These are phyloP conservation scores for Anguilla japonica DNA, from an alignment of 2,113 vertebrate species.

Conservation along the genomic window DNA sequence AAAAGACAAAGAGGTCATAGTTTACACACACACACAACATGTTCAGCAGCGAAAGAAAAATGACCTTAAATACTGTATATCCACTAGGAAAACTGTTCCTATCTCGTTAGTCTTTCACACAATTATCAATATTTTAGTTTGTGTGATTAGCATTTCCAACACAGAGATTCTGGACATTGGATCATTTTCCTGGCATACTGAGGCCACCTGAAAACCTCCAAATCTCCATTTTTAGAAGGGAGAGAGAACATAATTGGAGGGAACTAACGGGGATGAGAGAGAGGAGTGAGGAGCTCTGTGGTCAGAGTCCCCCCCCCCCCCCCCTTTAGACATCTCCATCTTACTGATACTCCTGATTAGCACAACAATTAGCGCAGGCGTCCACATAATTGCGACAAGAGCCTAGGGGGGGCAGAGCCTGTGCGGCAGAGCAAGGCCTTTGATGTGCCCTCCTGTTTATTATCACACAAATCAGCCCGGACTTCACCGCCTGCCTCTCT, in stretches of 20 bases:
- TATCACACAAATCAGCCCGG: conserved; percentile 2
- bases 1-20: background rate
- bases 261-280: background rate
- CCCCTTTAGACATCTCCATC: background rate
- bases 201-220: background rate
- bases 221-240: background rate
- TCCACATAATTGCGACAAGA: conserved; percentile 14
- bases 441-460: conserved; percentile 11
- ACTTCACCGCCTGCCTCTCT: no score
- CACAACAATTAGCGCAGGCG: conserved; percentile 22
- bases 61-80: background rate
- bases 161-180: background rate
- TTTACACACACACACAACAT: background rate
- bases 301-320: background rate
- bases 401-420: background rate
- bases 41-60: background rate
- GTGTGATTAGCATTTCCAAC: background rate
- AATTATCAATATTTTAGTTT: background rate
- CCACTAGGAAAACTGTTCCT: background rate
- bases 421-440: conserved; percentile 25
- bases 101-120: no score
- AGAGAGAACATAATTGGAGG: background rate
- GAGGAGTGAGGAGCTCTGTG: background rate
- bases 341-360: conserved; percentile 26
- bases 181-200: background rate